phyloP scores from a whole-genome alignment of 2,797 vertebrate species.

The Lateolabrax maculatus region DNA sequence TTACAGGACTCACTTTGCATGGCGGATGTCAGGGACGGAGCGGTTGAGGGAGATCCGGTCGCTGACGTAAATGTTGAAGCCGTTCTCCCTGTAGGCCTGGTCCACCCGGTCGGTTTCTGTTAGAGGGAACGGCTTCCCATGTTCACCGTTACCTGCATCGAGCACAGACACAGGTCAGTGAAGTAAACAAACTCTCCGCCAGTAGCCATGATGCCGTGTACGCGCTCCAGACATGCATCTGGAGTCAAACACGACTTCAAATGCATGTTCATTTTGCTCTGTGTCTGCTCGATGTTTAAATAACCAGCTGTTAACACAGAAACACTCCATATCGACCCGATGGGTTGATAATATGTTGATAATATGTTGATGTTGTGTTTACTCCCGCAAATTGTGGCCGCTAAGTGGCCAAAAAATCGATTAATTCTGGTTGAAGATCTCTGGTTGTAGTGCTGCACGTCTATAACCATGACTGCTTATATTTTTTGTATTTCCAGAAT shows the following conservation, averaged over 20 bases:
- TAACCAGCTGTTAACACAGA: not conserved
- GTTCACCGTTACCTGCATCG: conserved; percentile 91
- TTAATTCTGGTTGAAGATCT: not conserved
- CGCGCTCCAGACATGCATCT: not conserved
- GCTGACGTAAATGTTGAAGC: conserved; percentile 97
- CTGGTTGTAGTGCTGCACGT: not conserved
- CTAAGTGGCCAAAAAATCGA: not conserved
- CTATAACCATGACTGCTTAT: too few species aligned
- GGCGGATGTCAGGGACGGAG: conserved; percentile 96
- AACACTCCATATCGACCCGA: not conserved
- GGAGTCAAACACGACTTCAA: not conserved
- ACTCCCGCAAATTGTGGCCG: not conserved
- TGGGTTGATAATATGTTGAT: not conserved
- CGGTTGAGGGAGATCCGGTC: conserved; percentile 96
- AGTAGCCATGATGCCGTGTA: not conserved
- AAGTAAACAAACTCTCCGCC: not conserved
- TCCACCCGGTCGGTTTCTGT: conserved; percentile 91
- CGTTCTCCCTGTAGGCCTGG: conserved; percentile 96
- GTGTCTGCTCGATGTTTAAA: not conserved
- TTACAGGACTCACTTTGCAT: conserved; percentile 90
- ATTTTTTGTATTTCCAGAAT: too few species aligned
- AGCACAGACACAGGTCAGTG: conserved; percentile 1
- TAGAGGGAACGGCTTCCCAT: conserved; percentile 92
- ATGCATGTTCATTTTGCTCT: not conserved
- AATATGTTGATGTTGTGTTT: not conserved